Conservation (phyloP, 2,797 vertebrate species). For the Artibeus lituratus region DNA sequence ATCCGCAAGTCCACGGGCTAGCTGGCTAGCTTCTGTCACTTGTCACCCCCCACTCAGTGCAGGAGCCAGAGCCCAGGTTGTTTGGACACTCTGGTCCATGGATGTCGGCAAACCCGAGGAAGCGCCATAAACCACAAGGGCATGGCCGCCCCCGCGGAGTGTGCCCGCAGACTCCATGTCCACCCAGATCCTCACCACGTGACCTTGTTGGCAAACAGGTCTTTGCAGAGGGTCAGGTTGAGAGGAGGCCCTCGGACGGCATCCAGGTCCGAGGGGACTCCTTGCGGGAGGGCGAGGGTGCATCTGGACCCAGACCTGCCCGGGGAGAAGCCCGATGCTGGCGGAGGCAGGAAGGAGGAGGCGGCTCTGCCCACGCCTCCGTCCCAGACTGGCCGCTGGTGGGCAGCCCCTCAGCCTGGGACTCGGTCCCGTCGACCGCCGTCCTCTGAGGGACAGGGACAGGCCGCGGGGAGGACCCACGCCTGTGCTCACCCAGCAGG, state of each 20-base stretch:
- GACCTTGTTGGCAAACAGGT: neutral
- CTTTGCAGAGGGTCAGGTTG: neutral
- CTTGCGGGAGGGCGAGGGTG: no score
- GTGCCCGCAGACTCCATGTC: no score
- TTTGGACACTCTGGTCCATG: neutral
- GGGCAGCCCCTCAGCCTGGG: neutral
- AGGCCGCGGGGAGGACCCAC: neutral
- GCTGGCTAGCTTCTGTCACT: neutral
- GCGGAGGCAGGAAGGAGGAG: neutral
- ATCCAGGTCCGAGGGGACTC: accelerated
- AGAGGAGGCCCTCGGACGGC: neutral
- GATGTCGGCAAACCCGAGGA: neutral
- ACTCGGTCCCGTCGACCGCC: neutral
- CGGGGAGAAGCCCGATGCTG: neutral
- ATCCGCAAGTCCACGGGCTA: accelerated
- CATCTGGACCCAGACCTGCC: neutral
- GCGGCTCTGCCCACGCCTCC: neutral
- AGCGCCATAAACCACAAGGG: no score
- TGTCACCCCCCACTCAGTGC: no score
- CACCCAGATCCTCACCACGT: neutral
- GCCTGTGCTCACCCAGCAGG: neutral
- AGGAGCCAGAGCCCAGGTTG: neutral
- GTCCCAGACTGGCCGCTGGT: neutral
- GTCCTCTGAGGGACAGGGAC: neutral
- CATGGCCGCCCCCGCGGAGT: accelerated